Conservation (phyloP, 2,113 vertebrate genomes). For the Okapia johnstoni region DNA sequence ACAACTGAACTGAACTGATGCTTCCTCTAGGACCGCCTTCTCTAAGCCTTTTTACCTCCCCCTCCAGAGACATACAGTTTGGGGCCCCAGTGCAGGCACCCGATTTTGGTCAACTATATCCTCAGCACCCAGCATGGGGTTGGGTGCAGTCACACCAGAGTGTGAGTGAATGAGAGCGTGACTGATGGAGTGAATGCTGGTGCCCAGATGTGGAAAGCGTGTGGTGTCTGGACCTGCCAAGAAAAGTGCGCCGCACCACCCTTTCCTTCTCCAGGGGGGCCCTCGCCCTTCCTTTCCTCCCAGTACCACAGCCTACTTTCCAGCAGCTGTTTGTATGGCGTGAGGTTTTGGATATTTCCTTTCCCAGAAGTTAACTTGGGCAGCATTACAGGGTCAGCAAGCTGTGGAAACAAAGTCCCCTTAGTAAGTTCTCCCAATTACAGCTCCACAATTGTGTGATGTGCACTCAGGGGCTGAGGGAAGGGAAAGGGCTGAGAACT, state of each 20-base stretch:
- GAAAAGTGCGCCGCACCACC: not conserved
- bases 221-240: not conserved
- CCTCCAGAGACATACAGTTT: not conserved
- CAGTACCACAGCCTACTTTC: not conserved
- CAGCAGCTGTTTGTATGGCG: not conserved
- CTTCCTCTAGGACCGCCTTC: not conserved
- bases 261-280: not conserved
- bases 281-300: not conserved
- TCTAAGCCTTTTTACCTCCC: not conserved
- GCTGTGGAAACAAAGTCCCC: slow-evolving; percentile 14
- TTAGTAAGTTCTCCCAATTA: not conserved
- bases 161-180: not conserved
- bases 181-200: not conserved
- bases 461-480: not conserved
- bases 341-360: slow-evolving; percentile 44
- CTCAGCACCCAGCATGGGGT: not conserved
- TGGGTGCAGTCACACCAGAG: not conserved
- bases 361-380: slow-evolving; percentile 23
- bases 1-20: not conserved
- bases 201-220: not conserved
- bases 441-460: not conserved
- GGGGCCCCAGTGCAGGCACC: not conserved
- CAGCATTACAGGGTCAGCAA: not conserved
- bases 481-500: not conserved
- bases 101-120: not conserved